Percentiles rank a stretch among this genome's conserved stretches.
Conservation (phyloP, 2,113 vertebrate species). For the Paradoxurus hermaphroditus region DNA sequence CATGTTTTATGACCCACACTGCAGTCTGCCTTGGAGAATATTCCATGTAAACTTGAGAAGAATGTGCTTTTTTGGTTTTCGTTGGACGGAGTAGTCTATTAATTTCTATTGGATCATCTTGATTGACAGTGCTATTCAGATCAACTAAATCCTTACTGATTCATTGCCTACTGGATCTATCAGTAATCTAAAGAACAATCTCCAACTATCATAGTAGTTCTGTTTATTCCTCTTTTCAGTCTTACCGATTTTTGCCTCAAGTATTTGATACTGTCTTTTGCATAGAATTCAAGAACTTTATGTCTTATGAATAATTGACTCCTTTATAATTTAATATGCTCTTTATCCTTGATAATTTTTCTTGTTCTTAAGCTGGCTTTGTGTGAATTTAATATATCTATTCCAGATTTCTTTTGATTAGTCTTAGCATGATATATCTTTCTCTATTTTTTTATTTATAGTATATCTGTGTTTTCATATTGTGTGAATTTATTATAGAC, state of each 20-base stretch:
- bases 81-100: neutral
- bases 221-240: neutral
- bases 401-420: neutral
- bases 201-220: neutral
- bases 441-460: neutral
- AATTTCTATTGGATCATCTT: neutral
- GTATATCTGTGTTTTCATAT: neutral
- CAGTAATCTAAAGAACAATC: neutral
- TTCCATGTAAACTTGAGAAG: neutral
- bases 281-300: neutral
- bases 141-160: neutral
- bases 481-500: neutral
- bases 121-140: neutral
- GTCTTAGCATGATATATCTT: neutral
- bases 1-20: neutral
- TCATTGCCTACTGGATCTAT: neutral
- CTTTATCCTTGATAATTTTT: neutral
- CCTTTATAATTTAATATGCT: neutral
- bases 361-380: neutral
- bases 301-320: neutral
- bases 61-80: neutral
- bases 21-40: neutral
- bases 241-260: neutral
- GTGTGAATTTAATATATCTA: neutral
- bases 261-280: neutral